Percentiles rank a stretch among this genome's conserved stretches.
Evolutionary conservation across 2,113 vertebrate genomes (phyloP).

Genomic region (Synodontis membranacea): DNA sequence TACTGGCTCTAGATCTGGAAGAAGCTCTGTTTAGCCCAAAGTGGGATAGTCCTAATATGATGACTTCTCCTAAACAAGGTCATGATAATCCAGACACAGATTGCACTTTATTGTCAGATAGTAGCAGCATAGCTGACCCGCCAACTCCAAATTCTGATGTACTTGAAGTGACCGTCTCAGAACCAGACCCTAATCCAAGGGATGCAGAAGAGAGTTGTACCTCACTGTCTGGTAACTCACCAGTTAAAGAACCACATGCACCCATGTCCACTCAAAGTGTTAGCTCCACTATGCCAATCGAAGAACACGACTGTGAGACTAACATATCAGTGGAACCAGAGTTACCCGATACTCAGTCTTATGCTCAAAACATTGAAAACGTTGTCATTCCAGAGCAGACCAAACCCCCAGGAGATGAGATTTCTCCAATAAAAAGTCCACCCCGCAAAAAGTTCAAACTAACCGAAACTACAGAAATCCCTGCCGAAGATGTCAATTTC

Average conservation of each 20-base stretch:
- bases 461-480: neutral
- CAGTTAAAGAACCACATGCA: neutral
- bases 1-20: conserved; percentile 32
- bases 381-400: neutral
- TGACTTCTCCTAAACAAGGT: neutral
- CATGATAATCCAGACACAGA: neutral
- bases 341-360: neutral
- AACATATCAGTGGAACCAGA: neutral
- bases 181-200: neutral
- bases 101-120: neutral
- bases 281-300: too few species aligned
- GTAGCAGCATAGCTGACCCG: neutral
- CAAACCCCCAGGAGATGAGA: neutral
- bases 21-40: neutral
- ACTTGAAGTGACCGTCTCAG: neutral
- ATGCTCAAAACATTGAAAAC: neutral
- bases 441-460: neutral
- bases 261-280: neutral
- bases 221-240: neutral
- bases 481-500: conserved; percentile 5
- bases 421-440: neutral
- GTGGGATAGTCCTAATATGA: neutral
- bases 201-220: neutral
- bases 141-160: neutral
- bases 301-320: neutral